These are phyloP conservation scores for Nylanderia fulva DNA, from an alignment of 1,140 invertebrate genomes.

Conservation along the genomic window DNA sequence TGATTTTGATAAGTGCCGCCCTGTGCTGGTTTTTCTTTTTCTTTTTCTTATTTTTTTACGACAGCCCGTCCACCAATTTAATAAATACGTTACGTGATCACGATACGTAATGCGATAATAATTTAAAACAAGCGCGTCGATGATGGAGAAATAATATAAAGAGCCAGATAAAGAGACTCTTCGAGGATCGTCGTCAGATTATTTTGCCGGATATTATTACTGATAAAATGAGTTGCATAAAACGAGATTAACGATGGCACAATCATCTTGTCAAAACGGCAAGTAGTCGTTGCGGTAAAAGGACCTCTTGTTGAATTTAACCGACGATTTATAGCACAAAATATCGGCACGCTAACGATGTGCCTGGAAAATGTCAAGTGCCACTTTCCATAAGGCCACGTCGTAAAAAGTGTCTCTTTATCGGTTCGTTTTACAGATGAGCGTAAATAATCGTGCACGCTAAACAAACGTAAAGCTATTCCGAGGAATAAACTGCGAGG, in stretches of 20 bases:
- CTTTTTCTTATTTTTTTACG: too few species aligned
- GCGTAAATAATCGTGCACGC: slow-evolving; percentile 36
- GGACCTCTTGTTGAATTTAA: slow-evolving; percentile 1
- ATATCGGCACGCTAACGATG: slow-evolving; percentile 9
- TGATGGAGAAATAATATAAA: not conserved
- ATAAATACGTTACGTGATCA: slow-evolving; percentile 11
- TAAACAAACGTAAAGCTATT: slow-evolving; percentile 31
- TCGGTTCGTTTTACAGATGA: slow-evolving; percentile 11
- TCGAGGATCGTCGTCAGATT: not conserved
- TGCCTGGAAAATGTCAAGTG: slow-evolving; percentile 37
- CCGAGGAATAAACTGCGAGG: not conserved
- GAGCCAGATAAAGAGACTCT: not conserved
- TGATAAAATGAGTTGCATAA: not conserved
- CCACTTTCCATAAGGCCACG: not conserved
- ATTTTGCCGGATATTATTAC: not conserved
- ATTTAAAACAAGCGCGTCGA: not conserved
- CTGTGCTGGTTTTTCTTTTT: not conserved
- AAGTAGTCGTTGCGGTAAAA: not conserved
- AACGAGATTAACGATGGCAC: not conserved
- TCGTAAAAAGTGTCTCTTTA: slow-evolving; percentile 39
- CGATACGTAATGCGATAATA: not conserved
- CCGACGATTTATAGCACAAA: slow-evolving; percentile 11
- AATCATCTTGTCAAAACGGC: not conserved
- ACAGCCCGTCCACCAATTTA: slow-evolving; percentile 22
- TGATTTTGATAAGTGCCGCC: slow-evolving; percentile 32